A percentile compares a stretch with the other conserved stretches of the same genome.
These are phyloP conservation scores for Epicampocera succincta DNA, from an alignment of 2,888 invertebrate genomes.

Conservation along the genomic window DNA sequence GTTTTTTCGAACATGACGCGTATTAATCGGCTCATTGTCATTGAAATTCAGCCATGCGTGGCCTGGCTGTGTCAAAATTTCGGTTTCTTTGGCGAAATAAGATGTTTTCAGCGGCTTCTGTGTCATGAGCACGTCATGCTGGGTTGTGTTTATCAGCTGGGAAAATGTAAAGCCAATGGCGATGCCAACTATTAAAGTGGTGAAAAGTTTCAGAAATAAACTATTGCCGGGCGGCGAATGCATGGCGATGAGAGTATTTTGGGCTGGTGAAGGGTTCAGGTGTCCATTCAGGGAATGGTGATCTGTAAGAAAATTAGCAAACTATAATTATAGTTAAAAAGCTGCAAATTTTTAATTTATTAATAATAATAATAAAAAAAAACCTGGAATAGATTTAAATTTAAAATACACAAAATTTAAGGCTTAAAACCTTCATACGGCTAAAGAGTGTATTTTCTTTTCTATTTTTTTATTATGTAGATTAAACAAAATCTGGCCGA, in stretches of 20 bases:
- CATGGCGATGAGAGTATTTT: conserved; percentile 24
- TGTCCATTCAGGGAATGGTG: neutral
- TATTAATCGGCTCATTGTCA: neutral
- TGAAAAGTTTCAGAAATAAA: conserved; percentile 70
- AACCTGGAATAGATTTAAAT: no score
- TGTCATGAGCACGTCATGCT: conserved; percentile 55
- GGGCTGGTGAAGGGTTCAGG: neutral
- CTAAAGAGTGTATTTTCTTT: no score
- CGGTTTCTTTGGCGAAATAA: conserved; percentile 9
- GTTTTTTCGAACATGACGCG: neutral
- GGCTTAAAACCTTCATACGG: no score
- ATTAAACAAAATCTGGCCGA: no score
- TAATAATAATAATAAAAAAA: no score
- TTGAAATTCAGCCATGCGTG: neutral
- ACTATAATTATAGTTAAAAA: no score
- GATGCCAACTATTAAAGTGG: conserved; percentile 75
- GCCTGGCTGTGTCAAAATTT: neutral
- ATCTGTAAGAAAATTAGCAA: conserved; percentile 27
- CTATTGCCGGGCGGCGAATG: conserved; percentile 38
- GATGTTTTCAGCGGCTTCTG: conserved; percentile 39
- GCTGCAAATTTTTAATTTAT: no score
- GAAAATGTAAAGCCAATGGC: conserved; percentile 75
- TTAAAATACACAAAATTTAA: no score
- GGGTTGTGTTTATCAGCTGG: conserved; percentile 72
- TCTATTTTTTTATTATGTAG: no score